Conservation (phyloP, 2,113 vertebrate genomes). For the Vireo altiloquus region DNA sequence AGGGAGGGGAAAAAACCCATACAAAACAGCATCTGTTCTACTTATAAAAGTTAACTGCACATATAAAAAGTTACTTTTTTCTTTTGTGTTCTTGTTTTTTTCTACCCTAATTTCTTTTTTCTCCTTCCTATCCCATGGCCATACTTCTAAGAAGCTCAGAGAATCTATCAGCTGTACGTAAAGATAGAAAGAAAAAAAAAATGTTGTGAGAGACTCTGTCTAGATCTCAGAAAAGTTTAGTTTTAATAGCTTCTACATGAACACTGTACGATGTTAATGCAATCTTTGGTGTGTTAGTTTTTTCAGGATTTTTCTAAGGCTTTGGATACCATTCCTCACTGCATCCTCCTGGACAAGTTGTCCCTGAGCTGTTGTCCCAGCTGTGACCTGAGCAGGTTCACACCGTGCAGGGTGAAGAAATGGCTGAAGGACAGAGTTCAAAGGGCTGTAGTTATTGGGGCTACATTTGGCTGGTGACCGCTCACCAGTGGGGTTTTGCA, state of each 20-base stretch:
- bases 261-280: not conserved
- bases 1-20: rapidly evolving
- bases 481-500: not conserved
- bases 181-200: not conserved
- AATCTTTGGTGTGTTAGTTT: not conserved
- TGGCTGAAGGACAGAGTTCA: not conserved
- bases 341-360: not conserved
- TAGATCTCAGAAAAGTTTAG: not conserved
- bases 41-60: not conserved
- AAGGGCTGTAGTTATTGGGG: not conserved
- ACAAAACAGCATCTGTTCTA: not conserved
- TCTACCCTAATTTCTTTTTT: not conserved
- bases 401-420: not conserved
- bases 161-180: not conserved
- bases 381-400: not conserved
- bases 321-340: not conserved
- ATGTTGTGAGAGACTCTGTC: not conserved
- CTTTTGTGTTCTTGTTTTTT: not conserved
- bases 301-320: not conserved
- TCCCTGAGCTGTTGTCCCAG: too few relatives aligned
- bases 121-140: not conserved
- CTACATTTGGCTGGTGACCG: too few relatives aligned
- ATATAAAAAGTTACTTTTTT: not conserved
- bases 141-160: not conserved
- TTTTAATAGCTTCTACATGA: not conserved